Base-by-base conservation (phyloP, 2,113 vertebrate species). In the Trematocara marginatum region DNA sequence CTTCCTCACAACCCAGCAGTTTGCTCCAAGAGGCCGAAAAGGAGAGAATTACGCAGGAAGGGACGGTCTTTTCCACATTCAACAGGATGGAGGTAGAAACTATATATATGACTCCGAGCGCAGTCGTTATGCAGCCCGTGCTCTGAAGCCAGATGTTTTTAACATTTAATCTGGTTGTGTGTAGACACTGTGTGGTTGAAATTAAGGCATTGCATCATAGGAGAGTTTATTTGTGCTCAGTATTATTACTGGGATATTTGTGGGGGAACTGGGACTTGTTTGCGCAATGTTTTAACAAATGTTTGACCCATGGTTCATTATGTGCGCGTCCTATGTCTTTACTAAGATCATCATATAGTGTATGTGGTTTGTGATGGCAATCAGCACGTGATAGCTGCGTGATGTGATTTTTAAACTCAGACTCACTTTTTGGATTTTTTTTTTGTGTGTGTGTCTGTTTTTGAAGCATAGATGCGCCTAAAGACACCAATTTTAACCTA, bases 61-160 rank as follows among this genome's bases (percentile, higher is more conserved):
- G 15, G 52, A 86, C 54, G 82, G 78, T 54, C 83, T 83, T 8
- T 54, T 88, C 84, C 86, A 6, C 85, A 54, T 61, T 83, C 56
- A 61, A 52, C 85, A 84, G 92, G 92, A 95, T 95, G 94, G 93
- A 94, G 94, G 94, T 95, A 94, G 88, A 53, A 57, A 31, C 71
- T 26, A 26, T 26, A 26, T 26, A 38, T 23, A 26, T 20, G 38
- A 83, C 81, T 79, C 40, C 54, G 12, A 45, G 59, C 13, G 23
- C 2, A 26, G 16, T 35, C 69, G 66, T 69, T 23, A 2, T 9
- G 40, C 12, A n/a, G 79, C 54, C 9, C 66, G 40, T 7, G 34
- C 79, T 84, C 89, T 34, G 26, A 10, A 82, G 16, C 51, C 80
- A 84, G 45, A 87, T 89, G 79, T 69, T 86, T 87, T 79, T 53